A percentile compares a stretch with the other conserved stretches of the same genome.
Evolutionary conservation across 2,113 vertebrate species (phyloP).

Genomic region (Murina feae): DNA sequence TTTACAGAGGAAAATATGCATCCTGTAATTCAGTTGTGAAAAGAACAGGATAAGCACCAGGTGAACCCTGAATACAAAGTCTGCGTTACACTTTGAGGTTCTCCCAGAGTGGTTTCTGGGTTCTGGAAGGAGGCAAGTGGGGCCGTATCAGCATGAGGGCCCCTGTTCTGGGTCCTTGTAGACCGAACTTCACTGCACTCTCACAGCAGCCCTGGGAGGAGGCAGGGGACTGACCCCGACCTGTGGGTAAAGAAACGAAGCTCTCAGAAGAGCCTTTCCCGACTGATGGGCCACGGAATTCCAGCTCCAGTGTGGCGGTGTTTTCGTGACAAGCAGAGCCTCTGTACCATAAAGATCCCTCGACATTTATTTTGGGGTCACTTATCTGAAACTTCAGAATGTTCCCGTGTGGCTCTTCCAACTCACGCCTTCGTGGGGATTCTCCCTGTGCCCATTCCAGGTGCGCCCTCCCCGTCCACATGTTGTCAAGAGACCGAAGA

Average conservation of each 20-base stretch:
- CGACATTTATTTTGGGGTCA: not conserved
- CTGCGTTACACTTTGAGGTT: not conserved
- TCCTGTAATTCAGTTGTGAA: not conserved
- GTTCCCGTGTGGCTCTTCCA: not conserved
- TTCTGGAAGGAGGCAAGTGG: not conserved
- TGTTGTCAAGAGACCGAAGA: constrained; percentile 89
- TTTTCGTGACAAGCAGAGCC: not conserved
- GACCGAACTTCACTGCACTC: not conserved
- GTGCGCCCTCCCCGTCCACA: constrained; percentile 89
- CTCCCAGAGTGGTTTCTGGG: not conserved
- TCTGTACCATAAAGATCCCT: not conserved
- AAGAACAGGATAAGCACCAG: not conserved
- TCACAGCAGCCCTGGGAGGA: not conserved
- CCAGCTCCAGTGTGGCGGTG: rapidly evolving
- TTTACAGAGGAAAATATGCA: not conserved
- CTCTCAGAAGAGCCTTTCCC: not conserved
- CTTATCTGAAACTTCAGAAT: not conserved
- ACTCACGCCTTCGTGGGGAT: constrained; percentile 34
- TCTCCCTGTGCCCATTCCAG: constrained; percentile 74
- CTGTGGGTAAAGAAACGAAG: not conserved
- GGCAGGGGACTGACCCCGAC: not conserved
- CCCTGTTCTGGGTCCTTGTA: not conserved
- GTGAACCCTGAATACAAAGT: not conserved
- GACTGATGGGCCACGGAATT: not conserved
- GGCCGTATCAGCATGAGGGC: not conserved